Evolutionary conservation across 2,797 vertebrate species (phyloP).

Genomic region (Leptatherina wallacei): DNA sequence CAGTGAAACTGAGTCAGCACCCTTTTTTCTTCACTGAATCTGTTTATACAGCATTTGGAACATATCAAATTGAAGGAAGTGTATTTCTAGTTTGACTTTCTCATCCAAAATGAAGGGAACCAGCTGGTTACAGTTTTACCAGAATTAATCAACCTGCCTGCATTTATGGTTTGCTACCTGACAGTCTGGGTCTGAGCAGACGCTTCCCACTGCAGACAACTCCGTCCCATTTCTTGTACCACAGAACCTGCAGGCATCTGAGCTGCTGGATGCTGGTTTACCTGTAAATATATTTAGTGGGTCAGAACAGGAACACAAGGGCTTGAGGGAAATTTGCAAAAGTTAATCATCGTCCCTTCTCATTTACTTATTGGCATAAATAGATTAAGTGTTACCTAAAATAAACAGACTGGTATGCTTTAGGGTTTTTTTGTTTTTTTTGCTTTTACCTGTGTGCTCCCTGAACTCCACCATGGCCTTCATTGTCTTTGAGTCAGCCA

Average conservation of each 20-base stretch:
- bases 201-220: constrained; percentile 95
- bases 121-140: background rate
- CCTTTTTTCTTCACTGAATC: no score
- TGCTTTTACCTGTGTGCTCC: constrained; percentile 93
- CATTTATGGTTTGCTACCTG: constrained; percentile 82
- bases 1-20: background rate
- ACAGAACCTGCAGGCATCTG: constrained; percentile 97
- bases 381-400: background rate
- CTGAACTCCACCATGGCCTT: constrained; percentile 99
- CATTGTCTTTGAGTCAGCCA: constrained; percentile 99
- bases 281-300: constrained; percentile 75
- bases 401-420: background rate
- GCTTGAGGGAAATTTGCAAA: background rate
- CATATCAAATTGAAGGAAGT: no score
- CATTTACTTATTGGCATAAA: background rate
- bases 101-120: background rate
- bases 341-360: background rate
- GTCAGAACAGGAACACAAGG: background rate
- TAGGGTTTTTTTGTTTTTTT: background rate
- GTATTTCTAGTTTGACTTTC: background rate
- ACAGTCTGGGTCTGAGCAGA: constrained; percentile 96
- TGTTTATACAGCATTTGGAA: background rate
- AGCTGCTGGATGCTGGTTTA: constrained; percentile 96
- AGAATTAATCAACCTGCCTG: background rate
- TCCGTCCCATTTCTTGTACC: constrained; percentile 96